These are phyloP conservation scores for Rapana venosa DNA, from an alignment of 2,888 invertebrate genomes.

Conservation along the genomic window DNA sequence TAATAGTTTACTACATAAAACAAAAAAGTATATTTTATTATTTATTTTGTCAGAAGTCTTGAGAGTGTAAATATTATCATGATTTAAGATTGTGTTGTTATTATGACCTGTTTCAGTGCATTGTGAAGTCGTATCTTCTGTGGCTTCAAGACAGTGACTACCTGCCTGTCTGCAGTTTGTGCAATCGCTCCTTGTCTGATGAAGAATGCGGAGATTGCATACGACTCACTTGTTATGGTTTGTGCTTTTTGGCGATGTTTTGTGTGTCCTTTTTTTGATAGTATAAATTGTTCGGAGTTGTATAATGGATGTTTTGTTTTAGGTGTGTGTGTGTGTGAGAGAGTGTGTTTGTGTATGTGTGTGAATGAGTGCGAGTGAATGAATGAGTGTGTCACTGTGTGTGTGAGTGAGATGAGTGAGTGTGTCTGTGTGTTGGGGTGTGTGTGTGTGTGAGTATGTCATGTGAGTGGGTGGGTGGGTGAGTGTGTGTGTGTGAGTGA, in stretches of 20 bases:
- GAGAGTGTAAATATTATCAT: no score
- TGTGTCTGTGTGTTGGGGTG: background rate
- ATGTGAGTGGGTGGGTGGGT: background rate
- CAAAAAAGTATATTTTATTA: no score
- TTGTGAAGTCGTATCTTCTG: constrained; percentile 97
- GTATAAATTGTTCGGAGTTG: background rate
- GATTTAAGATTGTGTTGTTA: no score
- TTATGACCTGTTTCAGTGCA: constrained; percentile 84
- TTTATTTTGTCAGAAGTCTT: no score
- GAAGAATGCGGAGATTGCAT: constrained; percentile 83
- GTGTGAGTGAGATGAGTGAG: background rate
- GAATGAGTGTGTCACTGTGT: background rate
- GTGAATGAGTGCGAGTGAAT: background rate
- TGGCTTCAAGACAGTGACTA: constrained; percentile 99
- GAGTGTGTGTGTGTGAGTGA: background rate
- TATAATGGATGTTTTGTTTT: background rate
- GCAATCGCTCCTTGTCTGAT: constrained; percentile 89
- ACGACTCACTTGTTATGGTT: constrained; percentile 92
- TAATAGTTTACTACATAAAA: no score
- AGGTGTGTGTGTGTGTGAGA: background rate
- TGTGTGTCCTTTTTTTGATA: background rate
- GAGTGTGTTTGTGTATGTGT: background rate
- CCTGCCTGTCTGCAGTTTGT: constrained; percentile 94
- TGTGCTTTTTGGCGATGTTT: background rate
- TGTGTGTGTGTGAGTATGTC: background rate